These are phyloP conservation scores for Picathartes gymnocephalus DNA, from an alignment of 2,113 vertebrate genomes.

Conservation along the genomic window DNA sequence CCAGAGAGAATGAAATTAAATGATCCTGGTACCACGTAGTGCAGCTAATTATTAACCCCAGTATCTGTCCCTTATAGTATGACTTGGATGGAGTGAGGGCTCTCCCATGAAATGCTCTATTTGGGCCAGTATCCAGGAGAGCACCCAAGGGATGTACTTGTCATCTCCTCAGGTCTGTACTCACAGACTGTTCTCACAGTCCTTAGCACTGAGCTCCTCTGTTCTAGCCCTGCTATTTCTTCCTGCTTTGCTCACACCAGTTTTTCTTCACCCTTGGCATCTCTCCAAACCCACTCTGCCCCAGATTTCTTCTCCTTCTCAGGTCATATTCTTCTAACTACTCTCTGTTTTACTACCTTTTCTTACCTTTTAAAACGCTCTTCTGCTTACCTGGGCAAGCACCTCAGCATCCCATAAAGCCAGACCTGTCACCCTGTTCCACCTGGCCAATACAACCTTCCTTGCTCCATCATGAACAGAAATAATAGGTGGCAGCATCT, in stretches of 20 bases:
- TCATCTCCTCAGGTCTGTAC: background rate
- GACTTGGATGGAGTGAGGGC: background rate
- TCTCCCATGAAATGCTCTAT: background rate
- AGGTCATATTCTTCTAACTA: background rate
- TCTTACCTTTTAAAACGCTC: background rate
- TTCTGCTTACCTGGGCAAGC: background rate
- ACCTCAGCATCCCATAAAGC: background rate
- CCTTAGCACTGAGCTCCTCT: background rate
- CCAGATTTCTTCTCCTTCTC: background rate
- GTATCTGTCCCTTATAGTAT: background rate
- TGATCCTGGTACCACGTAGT: background rate
- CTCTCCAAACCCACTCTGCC: background rate
- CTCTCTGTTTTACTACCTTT: background rate
- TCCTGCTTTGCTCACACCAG: background rate
- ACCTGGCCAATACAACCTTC: background rate
- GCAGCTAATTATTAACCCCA: background rate
- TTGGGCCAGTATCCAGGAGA: background rate
- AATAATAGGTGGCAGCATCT: background rate
- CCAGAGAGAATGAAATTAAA: background rate
- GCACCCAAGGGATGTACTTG: background rate
- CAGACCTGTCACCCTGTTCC: background rate
- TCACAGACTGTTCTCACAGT: rapidly evolving
- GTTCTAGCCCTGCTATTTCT: background rate
- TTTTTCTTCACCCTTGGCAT: background rate
- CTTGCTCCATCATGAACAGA: background rate